Conservation (phyloP, 2,797 vertebrate genomes). For the Hipposideros larvatus region DNA sequence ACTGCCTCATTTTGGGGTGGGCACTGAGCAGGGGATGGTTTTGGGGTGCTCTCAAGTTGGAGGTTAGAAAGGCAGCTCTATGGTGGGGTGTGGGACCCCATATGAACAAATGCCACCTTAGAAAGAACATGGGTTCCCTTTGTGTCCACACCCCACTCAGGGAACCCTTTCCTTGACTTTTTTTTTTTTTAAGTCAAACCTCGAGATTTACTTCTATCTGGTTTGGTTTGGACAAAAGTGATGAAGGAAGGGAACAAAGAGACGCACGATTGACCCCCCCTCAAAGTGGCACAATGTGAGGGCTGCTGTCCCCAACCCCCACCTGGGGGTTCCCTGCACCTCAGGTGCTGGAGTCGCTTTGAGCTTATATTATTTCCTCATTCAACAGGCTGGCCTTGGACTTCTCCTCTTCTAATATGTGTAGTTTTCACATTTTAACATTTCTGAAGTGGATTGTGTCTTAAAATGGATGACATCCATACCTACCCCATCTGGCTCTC, state of each 20-base stretch:
- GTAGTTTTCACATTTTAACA: not conserved
- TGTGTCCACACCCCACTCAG: no score
- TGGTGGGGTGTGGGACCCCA: not conserved
- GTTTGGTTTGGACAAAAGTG: not conserved
- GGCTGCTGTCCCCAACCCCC: not conserved
- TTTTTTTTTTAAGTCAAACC: not conserved
- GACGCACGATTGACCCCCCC: not conserved
- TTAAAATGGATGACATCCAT: not conserved
- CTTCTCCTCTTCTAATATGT: not conserved
- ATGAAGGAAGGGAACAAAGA: not conserved
- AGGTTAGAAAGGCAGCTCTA: no score
- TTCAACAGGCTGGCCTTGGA: not conserved
- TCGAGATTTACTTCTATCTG: not conserved
- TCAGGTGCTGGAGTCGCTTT: not conserved
- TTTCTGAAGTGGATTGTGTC: not conserved
- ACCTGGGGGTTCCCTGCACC: no score
- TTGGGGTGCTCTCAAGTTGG: no score
- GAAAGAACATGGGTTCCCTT: no score
- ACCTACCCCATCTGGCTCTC: no score
- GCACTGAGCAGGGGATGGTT: no score
- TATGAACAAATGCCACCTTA: no score
- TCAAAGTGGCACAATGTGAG: not conserved
- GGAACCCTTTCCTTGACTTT: not conserved
- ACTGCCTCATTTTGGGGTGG: no score
- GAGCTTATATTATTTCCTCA: not conserved